Conservation (phyloP, 1,140 invertebrate species). For the Formica exsecta region DNA sequence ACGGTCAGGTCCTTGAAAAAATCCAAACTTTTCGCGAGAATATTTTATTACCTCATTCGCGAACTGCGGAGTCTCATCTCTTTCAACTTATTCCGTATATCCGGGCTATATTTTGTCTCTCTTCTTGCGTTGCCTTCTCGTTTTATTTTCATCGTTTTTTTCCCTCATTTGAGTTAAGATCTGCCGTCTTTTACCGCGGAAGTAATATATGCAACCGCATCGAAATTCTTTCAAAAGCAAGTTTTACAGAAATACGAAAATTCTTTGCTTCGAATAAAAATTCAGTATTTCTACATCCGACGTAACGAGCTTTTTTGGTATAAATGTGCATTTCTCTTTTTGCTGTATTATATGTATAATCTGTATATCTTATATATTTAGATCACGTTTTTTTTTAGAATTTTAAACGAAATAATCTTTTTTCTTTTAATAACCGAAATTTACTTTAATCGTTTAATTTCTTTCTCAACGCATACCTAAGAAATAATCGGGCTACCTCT, state of each 20-base stretch:
- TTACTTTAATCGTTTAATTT: neutral
- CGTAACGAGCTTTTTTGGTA: neutral
- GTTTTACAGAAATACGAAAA: slow-evolving; percentile 3
- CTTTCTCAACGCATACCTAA: neutral
- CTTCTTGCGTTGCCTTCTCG: neutral
- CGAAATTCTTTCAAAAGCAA: neutral
- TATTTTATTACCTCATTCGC: slow-evolving; percentile 61
- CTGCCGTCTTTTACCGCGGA: neutral
- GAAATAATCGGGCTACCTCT: neutral
- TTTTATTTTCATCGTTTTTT: slow-evolving; percentile 14
- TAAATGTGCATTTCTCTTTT: neutral
- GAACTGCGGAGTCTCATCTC: slow-evolving; percentile 38
- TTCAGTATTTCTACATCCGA: slow-evolving; percentile 3
- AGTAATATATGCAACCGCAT: neutral
- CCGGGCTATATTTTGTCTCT: neutral
- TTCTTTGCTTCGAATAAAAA: neutral
- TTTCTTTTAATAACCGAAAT: too few relatives aligned
- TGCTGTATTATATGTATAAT: too few relatives aligned
- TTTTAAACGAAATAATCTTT: too few relatives aligned
- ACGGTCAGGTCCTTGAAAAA: slow-evolving; percentile 34
- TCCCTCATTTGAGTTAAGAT: slow-evolving; percentile 11
- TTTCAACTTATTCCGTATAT: slow-evolving; percentile 50
- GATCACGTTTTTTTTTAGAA: too few relatives aligned
- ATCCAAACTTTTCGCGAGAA: slow-evolving; percentile 51
- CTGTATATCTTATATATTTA: too few relatives aligned